Evolutionary conservation across 2,888 invertebrate genomes (phyloP).

Genomic region (Agonopterix subpropinquella): DNA sequence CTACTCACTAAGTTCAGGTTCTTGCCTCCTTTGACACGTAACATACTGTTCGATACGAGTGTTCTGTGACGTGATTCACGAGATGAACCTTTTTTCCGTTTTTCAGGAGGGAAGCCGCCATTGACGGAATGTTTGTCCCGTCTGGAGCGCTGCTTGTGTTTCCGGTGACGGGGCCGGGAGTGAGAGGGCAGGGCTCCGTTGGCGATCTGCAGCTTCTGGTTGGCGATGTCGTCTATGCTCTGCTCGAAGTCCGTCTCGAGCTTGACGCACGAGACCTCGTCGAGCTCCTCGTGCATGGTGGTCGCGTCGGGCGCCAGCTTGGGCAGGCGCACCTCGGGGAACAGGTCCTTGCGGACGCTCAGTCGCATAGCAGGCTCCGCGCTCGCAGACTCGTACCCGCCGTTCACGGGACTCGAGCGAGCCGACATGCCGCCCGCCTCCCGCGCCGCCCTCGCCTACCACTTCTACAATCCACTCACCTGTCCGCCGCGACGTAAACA

Average conservation of each 20-base stretch:
- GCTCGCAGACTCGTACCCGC: constrained; percentile 59
- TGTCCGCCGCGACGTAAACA: constrained; percentile 73
- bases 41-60: constrained; percentile 45
- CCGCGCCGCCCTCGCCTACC: constrained; percentile 66
- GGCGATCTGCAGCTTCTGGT: constrained; percentile 49
- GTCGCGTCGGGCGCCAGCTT: constrained; percentile 36
- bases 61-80: constrained; percentile 43
- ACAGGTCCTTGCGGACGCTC: constrained; percentile 70
- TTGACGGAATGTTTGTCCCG: constrained; percentile 47
- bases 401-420: constrained; percentile 68
- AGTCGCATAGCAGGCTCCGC: constrained; percentile 52
- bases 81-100: constrained; percentile 53
- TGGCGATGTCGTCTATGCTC: constrained; percentile 67
- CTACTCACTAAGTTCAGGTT: constrained; percentile 72
- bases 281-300: constrained; percentile 41
- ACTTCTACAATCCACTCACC: constrained; percentile 72
- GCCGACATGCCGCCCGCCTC: constrained; percentile 72
- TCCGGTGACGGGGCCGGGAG: constrained; percentile 52
- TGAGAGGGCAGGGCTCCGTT: constrained; percentile 52
- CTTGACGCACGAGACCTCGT: constrained; percentile 55
- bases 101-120: constrained; percentile 54
- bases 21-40: constrained; percentile 69
- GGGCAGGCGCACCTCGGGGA: constrained; percentile 50
- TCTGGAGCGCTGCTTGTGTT: constrained; percentile 45
- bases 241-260: constrained; percentile 72